Evolutionary conservation across 1,140 invertebrate species (phyloP).

Genomic region (Aphis gossypii): DNA sequence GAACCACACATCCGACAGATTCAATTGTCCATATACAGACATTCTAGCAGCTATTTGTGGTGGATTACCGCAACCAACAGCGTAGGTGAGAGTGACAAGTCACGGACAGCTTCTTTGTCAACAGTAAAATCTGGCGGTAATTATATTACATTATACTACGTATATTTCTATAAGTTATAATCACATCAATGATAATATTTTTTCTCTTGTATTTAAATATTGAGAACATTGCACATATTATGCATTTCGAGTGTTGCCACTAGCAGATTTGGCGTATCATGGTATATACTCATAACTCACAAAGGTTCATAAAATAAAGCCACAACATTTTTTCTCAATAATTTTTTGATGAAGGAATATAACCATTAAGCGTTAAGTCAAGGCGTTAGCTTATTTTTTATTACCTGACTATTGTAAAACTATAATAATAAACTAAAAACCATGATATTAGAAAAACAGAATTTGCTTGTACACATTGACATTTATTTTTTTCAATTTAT

Average conservation of each 20-base stretch:
- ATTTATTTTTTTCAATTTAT: too few relatives aligned
- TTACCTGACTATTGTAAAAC: neutral
- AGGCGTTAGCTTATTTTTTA: too few relatives aligned
- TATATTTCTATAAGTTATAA: neutral
- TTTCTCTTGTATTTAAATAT: too few relatives aligned
- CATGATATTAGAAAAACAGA: too few relatives aligned
- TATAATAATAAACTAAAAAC: neutral
- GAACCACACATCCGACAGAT: constrained; percentile 61
- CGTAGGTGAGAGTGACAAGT: constrained; percentile 64
- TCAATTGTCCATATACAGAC: constrained; percentile 64
- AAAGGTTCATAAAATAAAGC: too few relatives aligned
- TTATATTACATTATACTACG: neutral
- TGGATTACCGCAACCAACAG: constrained; percentile 66
- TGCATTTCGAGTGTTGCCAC: neutral
- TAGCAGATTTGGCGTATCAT: neutral
- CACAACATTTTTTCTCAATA: too few relatives aligned
- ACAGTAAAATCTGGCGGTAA: constrained; percentile 10
- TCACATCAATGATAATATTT: neutral
- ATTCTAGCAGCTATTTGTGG: constrained; percentile 65
- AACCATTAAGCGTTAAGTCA: neutral
- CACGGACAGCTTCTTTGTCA: constrained; percentile 53
- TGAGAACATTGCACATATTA: too few relatives aligned
- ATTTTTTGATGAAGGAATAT: neutral
- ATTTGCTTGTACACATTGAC: neutral
- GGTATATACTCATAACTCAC: too few relatives aligned